Evolutionary conservation across 2,888 invertebrate species (phyloP).

Genomic region (Leptarthrus brevirostris): DNA sequence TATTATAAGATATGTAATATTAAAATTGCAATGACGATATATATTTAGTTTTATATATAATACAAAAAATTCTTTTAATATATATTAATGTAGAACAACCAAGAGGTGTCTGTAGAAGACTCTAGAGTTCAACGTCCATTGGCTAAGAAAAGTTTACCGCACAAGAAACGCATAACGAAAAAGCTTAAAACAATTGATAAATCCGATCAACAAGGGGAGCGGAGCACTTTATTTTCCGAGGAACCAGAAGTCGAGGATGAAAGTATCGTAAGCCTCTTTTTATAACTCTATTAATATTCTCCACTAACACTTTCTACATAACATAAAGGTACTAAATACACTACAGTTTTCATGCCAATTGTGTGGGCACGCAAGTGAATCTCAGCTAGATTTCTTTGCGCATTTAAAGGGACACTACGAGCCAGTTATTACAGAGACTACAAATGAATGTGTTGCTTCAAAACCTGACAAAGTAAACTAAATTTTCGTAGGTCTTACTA

Average conservation of each 20-base stretch:
- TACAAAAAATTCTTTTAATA: no score
- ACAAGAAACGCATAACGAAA: constrained; percentile 86
- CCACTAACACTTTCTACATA: not conserved
- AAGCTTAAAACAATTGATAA: constrained; percentile 71
- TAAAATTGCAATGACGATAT: no score
- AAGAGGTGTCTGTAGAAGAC: constrained; percentile 10
- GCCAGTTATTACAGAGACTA: constrained; percentile 63
- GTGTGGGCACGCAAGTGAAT: constrained; percentile 79
- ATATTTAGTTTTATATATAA: no score
- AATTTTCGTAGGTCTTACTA: no score
- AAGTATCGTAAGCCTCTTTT: constrained; percentile 36
- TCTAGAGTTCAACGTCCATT: constrained; percentile 44
- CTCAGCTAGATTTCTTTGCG: constrained; percentile 86
- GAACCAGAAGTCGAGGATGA: constrained; percentile 38
- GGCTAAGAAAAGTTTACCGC: constrained; percentile 79
- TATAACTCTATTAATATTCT: not conserved
- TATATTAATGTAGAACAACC: not conserved
- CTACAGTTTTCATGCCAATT: constrained; percentile 74
- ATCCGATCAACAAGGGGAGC: not conserved
- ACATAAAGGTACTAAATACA: constrained; percentile 13
- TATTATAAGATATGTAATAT: no score
- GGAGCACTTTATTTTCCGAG: not conserved
- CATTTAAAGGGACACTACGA: constrained; percentile 87
- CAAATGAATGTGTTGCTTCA: constrained; percentile 50
- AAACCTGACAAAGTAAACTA: constrained; percentile 14